Percentiles rank a stretch among this genome's conserved stretches.
These are phyloP conservation scores for Riparia riparia DNA, from an alignment of 2,113 vertebrate genomes.

Conservation along the genomic window DNA sequence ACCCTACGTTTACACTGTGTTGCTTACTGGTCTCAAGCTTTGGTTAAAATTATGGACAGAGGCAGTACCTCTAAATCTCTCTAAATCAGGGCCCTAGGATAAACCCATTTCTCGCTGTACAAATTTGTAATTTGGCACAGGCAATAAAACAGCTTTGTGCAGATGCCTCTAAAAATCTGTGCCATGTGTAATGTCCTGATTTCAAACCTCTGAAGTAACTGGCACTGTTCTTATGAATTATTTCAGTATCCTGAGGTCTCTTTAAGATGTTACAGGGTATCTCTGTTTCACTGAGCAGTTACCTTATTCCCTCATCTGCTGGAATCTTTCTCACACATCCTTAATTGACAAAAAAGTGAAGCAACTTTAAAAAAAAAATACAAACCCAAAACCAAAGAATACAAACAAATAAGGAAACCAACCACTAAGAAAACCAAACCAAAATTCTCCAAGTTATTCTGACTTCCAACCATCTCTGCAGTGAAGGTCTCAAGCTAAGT, in stretches of 20 bases:
- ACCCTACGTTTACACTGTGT: background rate
- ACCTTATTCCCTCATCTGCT: background rate
- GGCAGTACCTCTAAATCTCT: conserved; percentile 27
- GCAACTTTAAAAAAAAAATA: background rate
- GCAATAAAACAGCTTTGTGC: conserved; percentile 29
- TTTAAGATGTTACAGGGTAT: background rate
- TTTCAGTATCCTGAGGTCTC: background rate
- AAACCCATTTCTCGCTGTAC: conserved; percentile 43
- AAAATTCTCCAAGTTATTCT: background rate
- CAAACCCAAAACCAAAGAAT: fast-evolving
- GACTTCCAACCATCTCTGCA: background rate
- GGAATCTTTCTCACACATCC: background rate
- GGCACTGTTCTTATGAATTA: background rate
- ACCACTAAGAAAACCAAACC: background rate
- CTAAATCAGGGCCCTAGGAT: background rate
- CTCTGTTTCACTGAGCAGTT: background rate
- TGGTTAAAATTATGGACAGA: background rate
- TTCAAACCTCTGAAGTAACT: conserved; percentile 15
- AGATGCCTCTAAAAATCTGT: background rate
- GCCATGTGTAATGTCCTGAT: background rate
- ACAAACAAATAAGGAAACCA: background rate
- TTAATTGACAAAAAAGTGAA: background rate
- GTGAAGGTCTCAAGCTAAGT: background rate
- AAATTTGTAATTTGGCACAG: conserved; percentile 67
- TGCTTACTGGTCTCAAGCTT: conserved; percentile 6